These are phyloP conservation scores for Etheostoma perlongum DNA, from an alignment of 2,797 vertebrate species.

Conservation along the genomic window DNA sequence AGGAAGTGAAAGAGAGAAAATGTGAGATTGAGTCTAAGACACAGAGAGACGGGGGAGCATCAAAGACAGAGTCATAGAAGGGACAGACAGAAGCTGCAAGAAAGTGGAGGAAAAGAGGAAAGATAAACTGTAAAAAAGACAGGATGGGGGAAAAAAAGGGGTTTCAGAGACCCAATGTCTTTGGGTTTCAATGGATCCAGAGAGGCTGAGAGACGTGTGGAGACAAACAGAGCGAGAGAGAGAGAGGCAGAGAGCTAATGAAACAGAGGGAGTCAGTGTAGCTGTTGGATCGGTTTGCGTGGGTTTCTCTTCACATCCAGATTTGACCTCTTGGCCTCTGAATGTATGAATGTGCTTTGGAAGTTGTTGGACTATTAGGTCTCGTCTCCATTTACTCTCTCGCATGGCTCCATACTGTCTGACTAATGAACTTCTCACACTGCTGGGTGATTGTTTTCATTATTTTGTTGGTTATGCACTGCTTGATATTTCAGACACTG, in stretches of 20 bases:
- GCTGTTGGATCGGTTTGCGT: neutral
- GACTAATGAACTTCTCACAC: neutral
- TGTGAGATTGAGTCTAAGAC: too few species aligned
- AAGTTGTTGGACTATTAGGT: neutral
- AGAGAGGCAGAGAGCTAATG: neutral
- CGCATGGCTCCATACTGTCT: neutral
- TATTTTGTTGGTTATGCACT: too few species aligned
- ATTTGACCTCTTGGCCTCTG: slow-evolving; percentile 15
- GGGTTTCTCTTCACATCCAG: neutral
- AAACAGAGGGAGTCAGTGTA: neutral
- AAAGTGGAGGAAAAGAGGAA: neutral
- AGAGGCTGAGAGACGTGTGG: neutral
- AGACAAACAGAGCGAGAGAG: neutral
- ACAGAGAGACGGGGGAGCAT: neutral
- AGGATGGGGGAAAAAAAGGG: too few species aligned
- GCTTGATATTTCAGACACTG: too few species aligned
- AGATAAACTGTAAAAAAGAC: too few species aligned
- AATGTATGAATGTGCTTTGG: neutral
- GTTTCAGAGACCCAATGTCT: neutral
- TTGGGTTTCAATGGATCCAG: slow-evolving; percentile 1
- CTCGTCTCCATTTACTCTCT: neutral
- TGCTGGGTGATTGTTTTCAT: too few species aligned
- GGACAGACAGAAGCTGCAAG: neutral
- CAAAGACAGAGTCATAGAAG: neutral
- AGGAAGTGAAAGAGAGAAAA: neutral